These are phyloP conservation scores for Hyperoplus lanceolatus DNA, from an alignment of 2,797 vertebrate species.

Conservation along the genomic window DNA sequence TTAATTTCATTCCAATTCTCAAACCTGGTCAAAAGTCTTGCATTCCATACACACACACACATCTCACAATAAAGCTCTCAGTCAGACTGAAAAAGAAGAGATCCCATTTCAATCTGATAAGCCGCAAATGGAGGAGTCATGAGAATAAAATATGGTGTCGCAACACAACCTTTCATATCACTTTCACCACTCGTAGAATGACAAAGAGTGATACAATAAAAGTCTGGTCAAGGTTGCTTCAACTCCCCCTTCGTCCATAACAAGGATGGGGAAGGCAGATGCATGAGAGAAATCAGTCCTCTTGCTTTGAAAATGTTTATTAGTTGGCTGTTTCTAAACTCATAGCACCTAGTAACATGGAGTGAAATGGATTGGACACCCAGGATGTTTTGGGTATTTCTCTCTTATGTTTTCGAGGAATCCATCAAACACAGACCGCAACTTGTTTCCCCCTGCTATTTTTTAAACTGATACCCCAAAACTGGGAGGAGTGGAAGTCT, in stretches of 20 bases:
- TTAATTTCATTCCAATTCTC: constrained; percentile 31
- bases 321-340: constrained; percentile 42
- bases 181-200: constrained; percentile 43
- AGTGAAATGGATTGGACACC: constrained; percentile 2
- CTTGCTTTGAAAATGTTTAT: constrained; percentile 45
- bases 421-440: neutral
- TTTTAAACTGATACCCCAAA: constrained; percentile 47
- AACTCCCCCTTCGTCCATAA: constrained; percentile 51
- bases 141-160: constrained; percentile 62
- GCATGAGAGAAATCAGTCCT: constrained; percentile 1
- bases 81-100: constrained; percentile 19
- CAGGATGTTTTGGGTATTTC: constrained; percentile 1
- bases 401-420: constrained; percentile 1
- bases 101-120: constrained; percentile 45
- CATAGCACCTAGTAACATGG: constrained; percentile 26
- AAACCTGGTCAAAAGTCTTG: constrained; percentile 30
- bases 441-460: neutral
- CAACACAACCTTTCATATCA: constrained; percentile 54
- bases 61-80: constrained; percentile 10
- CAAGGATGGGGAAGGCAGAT: constrained; percentile 51
- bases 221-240: constrained; percentile 55
- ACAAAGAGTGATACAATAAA: constrained; percentile 55
- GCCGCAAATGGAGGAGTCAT: constrained; percentile 47
- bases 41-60: constrained; percentile 33
- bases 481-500: constrained; percentile 7